Evolutionary conservation across 2,888 invertebrate genomes (phyloP).

Genomic region (Antheraea assamensis): DNA sequence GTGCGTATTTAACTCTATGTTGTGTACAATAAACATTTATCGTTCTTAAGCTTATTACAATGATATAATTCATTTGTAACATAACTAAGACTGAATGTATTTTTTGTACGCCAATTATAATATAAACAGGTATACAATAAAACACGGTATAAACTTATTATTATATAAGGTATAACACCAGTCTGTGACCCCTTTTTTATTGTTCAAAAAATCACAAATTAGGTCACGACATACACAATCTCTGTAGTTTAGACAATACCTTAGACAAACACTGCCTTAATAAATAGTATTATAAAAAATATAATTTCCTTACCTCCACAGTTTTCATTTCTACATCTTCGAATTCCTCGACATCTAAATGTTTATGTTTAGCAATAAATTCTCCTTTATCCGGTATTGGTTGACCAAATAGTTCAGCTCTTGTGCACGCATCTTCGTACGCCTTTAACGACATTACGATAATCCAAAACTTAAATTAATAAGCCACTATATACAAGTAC

Average conservation of each 20-base stretch:
- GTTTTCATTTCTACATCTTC: constrained; percentile 76
- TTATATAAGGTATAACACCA: no score
- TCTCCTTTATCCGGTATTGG: constrained; percentile 86
- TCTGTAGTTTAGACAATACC: background rate
- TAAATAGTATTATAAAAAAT: background rate
- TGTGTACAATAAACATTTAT: background rate
- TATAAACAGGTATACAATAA: background rate
- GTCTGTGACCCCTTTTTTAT: background rate
- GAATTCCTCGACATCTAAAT: constrained; percentile 78
- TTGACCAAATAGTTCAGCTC: constrained; percentile 89
- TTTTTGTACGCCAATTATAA: background rate
- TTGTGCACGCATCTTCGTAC: constrained; percentile 89
- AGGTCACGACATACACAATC: background rate
- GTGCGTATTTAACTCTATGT: background rate
- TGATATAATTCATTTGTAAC: no score
- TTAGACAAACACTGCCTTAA: background rate
- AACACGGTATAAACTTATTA: no score
- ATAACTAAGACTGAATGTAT: background rate
- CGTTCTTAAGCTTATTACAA: background rate
- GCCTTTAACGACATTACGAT: constrained; percentile 83
- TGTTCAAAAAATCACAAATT: background rate
- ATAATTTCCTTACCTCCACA: constrained; percentile 55
- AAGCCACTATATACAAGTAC: background rate
- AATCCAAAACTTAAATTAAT: constrained; percentile 27
- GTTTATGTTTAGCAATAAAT: constrained; percentile 82